These are phyloP conservation scores for Brotogeris chrysoptera DNA, from an alignment of 2,797 vertebrate genomes.

Conservation along the genomic window DNA sequence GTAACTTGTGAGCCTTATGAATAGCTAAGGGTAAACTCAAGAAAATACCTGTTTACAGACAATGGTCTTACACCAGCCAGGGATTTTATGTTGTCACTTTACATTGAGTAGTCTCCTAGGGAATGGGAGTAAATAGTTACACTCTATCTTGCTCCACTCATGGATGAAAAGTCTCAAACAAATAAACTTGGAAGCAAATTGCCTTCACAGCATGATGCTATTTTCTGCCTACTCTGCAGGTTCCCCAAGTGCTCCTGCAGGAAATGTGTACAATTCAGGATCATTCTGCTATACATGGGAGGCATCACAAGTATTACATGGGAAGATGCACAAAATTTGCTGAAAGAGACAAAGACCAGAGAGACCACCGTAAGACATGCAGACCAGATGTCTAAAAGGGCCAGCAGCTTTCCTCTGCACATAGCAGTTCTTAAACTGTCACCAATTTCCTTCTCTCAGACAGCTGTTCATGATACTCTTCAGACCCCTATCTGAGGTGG, in stretches of 20 bases:
- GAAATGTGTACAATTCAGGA: neutral
- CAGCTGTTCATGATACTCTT: neutral
- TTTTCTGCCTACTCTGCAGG: neutral
- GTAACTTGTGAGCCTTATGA: fast-evolving
- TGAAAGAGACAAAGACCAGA: neutral
- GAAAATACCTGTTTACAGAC: neutral
- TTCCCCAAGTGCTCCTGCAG: neutral
- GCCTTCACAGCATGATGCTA: neutral
- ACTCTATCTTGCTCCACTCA: neutral
- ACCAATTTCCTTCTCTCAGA: neutral
- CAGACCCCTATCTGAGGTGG: neutral
- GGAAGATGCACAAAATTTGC: neutral
- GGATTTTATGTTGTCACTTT: neutral
- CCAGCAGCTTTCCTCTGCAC: neutral
- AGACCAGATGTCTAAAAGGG: neutral
- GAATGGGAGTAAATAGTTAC: neutral
- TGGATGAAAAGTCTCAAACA: neutral
- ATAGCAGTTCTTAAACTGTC: neutral
- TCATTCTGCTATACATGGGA: neutral
- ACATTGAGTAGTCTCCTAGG: neutral
- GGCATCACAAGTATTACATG: neutral
- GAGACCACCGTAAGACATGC: neutral
- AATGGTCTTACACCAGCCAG: neutral
- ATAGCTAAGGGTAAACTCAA: neutral
- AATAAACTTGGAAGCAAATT: neutral